Evolutionary conservation across 2,797 vertebrate genomes (phyloP), one percentile per base, ranked within the genome.

Genomic region (Crenuchus spilurus): DNA sequence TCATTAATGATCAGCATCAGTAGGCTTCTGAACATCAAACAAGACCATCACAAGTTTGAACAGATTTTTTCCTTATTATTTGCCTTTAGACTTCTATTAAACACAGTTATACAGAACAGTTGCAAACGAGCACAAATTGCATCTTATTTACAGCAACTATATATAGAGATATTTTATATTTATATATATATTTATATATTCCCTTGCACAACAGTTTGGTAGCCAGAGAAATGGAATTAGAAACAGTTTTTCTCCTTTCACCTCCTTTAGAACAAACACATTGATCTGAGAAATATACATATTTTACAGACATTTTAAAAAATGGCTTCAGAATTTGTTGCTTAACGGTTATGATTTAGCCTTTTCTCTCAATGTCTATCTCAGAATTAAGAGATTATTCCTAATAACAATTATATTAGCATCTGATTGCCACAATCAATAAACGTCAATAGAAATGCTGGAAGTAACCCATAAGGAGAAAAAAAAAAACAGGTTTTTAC

Each of bases 101-200:
- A 96, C 95, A 96, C 95, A 95, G 93, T 96, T 94, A 94, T 94
- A 96, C 94, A 94, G 92, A 94, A 95, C 95, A 94, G 92, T 89
- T 95, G 93, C 94, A 96, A 95, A 95, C 94, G 91, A 92, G 94
- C 95, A 97, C 94, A 92, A 93, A 94, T 93, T 91, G 89, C 93
- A 91, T 93, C 90, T 93, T 96, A 98, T 96, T 89, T 97, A 97
- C 96, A 97, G 95, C 94, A 85, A 81, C 85, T 91, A 88, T 90
- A 90, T 90, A 88, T 86, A 79, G 63, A 76, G 74, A 77, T 48
- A 68, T 66, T 73, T 62, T 57, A 31, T 76, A 16, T 57, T 33
- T 89, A 90, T 90, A 87, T 86, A 76, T 75, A 66, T 77, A 86
- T 88, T 79, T 90, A 87, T 90, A 87, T 86, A 86, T 88, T 91